phyloP scores from a whole-genome alignment of 2,888 invertebrate species.

The Netelia inedita region DNA sequence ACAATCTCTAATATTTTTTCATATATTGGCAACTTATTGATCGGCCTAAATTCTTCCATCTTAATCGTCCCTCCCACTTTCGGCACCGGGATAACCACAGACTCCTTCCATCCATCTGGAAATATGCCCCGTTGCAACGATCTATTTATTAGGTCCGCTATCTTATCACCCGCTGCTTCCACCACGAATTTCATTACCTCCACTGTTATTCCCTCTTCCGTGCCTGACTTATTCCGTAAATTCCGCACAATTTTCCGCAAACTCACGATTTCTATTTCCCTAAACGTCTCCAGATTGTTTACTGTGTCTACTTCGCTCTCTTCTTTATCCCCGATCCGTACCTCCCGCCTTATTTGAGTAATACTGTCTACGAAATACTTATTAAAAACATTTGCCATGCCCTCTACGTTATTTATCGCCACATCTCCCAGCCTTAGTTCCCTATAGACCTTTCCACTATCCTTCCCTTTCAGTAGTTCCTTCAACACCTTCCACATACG shows the following conservation, averaged over 20 bases:
- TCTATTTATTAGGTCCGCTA: background rate
- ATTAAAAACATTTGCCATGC: no score
- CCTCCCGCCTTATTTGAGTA: slow-evolving; percentile 26
- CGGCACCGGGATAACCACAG: slow-evolving; percentile 30
- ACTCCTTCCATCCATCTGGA: slow-evolving; percentile 49
- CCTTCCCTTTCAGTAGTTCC: no score
- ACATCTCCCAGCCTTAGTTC: no score
- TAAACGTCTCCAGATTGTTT: no score
- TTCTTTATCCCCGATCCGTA: background rate
- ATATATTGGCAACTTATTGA: background rate
- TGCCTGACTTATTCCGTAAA: slow-evolving; percentile 5
- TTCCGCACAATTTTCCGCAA: slow-evolving; percentile 2
- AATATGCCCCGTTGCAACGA: slow-evolving; percentile 14
- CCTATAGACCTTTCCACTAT: no score
- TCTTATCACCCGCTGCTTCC: background rate
- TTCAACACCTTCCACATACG: no score
- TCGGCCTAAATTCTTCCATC: background rate
- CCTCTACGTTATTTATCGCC: background rate
- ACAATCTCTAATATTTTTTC: background rate
- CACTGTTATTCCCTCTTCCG: background rate
- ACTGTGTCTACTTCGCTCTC: background rate
- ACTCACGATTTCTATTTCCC: background rate
- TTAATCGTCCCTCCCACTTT: slow-evolving; percentile 13
- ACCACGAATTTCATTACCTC: slow-evolving; percentile 4
- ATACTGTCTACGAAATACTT: no score